Evolutionary conservation across 2,113 vertebrate species (phyloP).

Genomic region (Alligator mississippiensis): DNA sequence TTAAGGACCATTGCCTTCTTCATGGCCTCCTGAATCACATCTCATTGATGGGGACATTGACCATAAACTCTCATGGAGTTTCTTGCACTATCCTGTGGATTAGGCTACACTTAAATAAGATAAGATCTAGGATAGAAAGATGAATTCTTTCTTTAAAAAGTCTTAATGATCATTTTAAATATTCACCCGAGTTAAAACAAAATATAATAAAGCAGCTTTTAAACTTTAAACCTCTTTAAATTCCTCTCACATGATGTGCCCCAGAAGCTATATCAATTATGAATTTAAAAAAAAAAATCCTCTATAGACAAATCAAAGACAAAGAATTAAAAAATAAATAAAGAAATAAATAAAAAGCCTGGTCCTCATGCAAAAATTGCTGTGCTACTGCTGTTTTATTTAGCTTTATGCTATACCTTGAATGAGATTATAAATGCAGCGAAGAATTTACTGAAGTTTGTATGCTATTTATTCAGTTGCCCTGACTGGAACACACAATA

Average conservation of each 20-base stretch:
- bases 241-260: background rate
- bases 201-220: background rate
- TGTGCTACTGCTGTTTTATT: background rate
- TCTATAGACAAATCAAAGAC: background rate
- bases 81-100: background rate
- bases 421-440: background rate
- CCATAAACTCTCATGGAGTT: background rate
- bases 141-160: background rate
- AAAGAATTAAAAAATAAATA: background rate
- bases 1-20: background rate
- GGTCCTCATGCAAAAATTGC: background rate
- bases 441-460: slow-evolving; percentile 1
- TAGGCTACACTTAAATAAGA: background rate
- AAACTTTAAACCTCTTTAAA: background rate
- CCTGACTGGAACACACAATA: background rate
- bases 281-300: background rate
- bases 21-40: background rate
- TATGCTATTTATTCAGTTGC: background rate
- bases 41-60: rapidly evolving
- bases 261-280: background rate
- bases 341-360: background rate
- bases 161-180: background rate
- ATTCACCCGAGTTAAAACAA: background rate
- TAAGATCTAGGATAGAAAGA: background rate
- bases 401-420: background rate